A percentile compares a stretch with the other conserved stretches of the same genome.
These are phyloP conservation scores for Vulpes vulpes DNA, from an alignment of 2,113 vertebrate species.

Conservation along the genomic window DNA sequence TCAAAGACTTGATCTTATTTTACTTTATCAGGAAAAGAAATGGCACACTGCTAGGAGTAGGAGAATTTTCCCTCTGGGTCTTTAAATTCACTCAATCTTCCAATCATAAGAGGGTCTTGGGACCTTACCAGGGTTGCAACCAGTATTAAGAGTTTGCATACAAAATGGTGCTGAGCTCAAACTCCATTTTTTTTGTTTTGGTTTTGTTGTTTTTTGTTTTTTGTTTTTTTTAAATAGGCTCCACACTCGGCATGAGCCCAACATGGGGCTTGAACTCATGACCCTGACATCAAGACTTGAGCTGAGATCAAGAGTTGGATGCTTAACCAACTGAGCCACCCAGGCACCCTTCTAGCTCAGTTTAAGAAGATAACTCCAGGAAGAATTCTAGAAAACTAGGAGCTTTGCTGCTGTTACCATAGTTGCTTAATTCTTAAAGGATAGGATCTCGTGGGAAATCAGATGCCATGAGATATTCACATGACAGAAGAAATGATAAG, in stretches of 20 bases:
- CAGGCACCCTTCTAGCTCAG: background rate
- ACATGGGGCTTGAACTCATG: background rate
- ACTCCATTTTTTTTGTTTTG: background rate
- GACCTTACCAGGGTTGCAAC: background rate
- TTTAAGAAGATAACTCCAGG: background rate
- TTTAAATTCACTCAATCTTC: background rate
- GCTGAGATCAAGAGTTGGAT: background rate
- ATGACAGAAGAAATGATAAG: background rate
- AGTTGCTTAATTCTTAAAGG: constrained; percentile 27
- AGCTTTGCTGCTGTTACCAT: background rate
- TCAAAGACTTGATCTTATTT: background rate
- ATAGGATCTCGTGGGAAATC: background rate
- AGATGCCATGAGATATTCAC: background rate
- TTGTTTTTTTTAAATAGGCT: background rate
- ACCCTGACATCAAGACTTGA: background rate
- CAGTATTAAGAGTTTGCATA: background rate
- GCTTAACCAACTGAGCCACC: background rate
- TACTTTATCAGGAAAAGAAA: background rate
- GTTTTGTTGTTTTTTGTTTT: background rate
- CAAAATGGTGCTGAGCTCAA: background rate
- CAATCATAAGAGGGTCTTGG: background rate
- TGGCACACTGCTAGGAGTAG: background rate
- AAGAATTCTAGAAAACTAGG: constrained; percentile 8
- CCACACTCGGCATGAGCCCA: background rate
- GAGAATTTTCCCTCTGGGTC: background rate